Percentiles rank a stretch among this genome's conserved stretches.
Evolutionary conservation across 2,797 vertebrate species (phyloP).

Genomic region (Euphonia xanthogaster): DNA sequence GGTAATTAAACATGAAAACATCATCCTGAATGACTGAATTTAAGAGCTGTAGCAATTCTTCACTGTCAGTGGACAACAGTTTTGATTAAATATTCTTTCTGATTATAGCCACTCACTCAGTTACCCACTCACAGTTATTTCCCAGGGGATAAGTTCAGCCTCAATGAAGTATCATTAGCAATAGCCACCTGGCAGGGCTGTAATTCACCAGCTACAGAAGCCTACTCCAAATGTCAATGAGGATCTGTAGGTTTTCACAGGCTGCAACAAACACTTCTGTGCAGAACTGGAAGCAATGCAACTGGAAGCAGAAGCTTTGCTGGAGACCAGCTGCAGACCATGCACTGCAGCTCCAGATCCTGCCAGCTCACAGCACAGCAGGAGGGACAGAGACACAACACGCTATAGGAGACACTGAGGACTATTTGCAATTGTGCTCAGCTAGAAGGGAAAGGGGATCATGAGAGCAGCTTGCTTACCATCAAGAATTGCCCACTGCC

Average conservation of each 20-base stretch:
- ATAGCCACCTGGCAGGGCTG: background rate
- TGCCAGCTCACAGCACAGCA: background rate
- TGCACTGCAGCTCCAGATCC: background rate
- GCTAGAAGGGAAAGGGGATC: background rate
- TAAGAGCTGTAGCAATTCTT: background rate
- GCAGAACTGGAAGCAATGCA: background rate
- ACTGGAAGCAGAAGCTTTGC: background rate
- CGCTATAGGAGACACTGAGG: background rate
- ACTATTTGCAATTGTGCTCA: background rate
- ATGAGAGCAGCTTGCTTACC: constrained; percentile 74
- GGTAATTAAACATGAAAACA: background rate
- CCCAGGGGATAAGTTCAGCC: background rate
- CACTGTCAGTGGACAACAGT: background rate
- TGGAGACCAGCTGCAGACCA: background rate
- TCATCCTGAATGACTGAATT: background rate
- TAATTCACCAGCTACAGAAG: background rate
- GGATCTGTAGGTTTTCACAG: background rate
- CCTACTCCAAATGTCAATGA: background rate
- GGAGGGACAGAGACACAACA: background rate
- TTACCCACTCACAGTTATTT: background rate
- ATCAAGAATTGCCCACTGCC: constrained; percentile 97
- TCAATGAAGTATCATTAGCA: background rate
- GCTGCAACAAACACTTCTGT: background rate
- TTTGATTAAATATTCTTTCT: constrained; percentile 34
- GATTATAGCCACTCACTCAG: background rate